Evolutionary conservation across 2,888 invertebrate genomes (phyloP).

Genomic region (Synanthedon andrenaeformis): DNA sequence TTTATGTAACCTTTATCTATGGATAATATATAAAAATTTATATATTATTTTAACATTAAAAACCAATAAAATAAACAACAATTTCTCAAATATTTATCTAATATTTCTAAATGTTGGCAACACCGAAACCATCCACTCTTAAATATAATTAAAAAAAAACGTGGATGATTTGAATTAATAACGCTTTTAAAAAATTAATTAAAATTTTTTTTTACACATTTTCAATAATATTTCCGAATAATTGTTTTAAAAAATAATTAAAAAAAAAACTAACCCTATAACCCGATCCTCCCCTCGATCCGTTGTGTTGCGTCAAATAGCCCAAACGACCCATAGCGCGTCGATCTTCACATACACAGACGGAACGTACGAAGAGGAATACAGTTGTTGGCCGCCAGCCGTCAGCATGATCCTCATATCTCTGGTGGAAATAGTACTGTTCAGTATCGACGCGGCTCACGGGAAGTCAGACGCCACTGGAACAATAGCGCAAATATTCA

Average conservation of each 20-base stretch:
- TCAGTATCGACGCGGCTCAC: conserved; percentile 65
- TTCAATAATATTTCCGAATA: too few relatives aligned
- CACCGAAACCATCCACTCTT: too few relatives aligned
- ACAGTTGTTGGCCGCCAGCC: conserved; percentile 92
- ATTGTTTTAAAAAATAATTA: neutral
- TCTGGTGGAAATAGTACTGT: conserved; percentile 84
- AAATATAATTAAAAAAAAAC: too few relatives aligned
- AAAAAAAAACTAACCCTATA: neutral
- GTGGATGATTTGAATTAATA: too few relatives aligned
- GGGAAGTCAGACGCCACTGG: conserved; percentile 72
- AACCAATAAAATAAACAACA: too few relatives aligned
- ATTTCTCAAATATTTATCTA: too few relatives aligned
- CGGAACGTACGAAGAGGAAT: conserved; percentile 90
- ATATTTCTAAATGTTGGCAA: too few relatives aligned
- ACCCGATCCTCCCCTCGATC: conserved; percentile 10
- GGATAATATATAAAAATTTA: too few relatives aligned
- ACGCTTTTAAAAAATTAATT: too few relatives aligned
- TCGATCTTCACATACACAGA: conserved; percentile 67
- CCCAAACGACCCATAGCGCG: conserved; percentile 34
- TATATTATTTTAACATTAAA: too few relatives aligned
- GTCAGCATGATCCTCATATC: conserved; percentile 93
- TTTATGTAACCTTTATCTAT: too few relatives aligned
- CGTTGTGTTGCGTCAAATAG: conserved; percentile 32
- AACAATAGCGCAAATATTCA: conserved; percentile 83
- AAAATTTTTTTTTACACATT: neutral